These are phyloP conservation scores for Caenorhabditis uteleia DNA, from an alignment of 2,888 invertebrate species.

Conservation along the genomic window DNA sequence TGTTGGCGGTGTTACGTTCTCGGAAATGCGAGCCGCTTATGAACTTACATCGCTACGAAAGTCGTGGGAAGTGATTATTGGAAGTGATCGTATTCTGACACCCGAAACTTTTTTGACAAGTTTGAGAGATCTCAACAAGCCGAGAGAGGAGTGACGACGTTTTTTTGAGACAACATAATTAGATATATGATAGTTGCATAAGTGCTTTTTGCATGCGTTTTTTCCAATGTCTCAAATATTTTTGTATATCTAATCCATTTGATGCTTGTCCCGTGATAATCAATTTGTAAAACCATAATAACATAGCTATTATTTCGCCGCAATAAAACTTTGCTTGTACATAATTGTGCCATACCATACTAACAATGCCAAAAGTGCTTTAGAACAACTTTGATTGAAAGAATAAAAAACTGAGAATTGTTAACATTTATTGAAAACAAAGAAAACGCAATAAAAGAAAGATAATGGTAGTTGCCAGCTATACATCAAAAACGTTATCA, in stretches of 20 bases:
- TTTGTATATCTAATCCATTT: too few species aligned
- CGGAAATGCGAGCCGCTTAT: slow-evolving; percentile 96
- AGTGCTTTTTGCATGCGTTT: too few species aligned
- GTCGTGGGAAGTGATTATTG: slow-evolving; percentile 98
- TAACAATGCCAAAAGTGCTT: too few species aligned
- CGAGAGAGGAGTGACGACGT: slow-evolving; percentile 60
- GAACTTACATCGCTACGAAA: slow-evolving; percentile 92
- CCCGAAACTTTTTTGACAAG: slow-evolving; percentile 93
- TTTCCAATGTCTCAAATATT: too few species aligned
- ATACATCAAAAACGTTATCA: slow-evolving; percentile 27
- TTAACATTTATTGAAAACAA: too few species aligned
- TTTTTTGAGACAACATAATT: too few species aligned
- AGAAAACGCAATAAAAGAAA: slow-evolving; percentile 4
- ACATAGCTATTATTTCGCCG: too few species aligned
- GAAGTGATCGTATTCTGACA: slow-evolving; percentile 93
- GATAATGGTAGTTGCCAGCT: slow-evolving; percentile 30
- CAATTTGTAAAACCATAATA: too few species aligned
- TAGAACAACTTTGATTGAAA: background rate
- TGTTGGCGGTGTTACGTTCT: slow-evolving; percentile 92
- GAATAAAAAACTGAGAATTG: slow-evolving; percentile 19
- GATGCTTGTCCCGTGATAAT: too few species aligned
- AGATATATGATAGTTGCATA: too few species aligned
- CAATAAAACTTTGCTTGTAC: too few species aligned
- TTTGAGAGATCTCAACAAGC: slow-evolving; percentile 74
- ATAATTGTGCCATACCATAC: too few species aligned